These are phyloP conservation scores for Pristis pectinata DNA, from an alignment of 2,797 vertebrate genomes.

Conservation along the genomic window DNA sequence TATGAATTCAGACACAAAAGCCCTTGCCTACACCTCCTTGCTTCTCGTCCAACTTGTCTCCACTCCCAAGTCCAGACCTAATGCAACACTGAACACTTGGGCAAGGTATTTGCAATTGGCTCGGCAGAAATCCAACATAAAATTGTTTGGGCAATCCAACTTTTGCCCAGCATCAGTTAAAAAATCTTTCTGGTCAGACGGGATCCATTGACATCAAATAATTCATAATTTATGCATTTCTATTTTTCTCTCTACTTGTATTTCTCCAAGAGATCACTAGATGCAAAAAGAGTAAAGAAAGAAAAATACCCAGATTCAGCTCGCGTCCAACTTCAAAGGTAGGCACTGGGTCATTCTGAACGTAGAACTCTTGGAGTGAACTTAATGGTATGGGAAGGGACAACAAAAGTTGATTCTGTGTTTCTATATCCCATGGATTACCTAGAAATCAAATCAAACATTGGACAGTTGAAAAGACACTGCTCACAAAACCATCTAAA, in stretches of 20 bases:
- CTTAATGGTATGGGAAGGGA: constrained; percentile 49
- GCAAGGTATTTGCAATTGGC: neutral
- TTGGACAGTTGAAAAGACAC: constrained; percentile 36
- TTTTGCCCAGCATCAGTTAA: neutral
- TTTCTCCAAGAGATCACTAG: neutral
- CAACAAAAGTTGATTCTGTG: constrained; percentile 55
- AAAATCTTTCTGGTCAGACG: neutral
- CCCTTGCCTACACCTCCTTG: no score
- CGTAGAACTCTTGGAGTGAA: constrained; percentile 50
- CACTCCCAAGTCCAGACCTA: no score
- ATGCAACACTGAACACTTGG: neutral
- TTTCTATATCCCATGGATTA: constrained; percentile 46
- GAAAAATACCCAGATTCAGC: constrained; percentile 60
- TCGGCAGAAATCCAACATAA: neutral
- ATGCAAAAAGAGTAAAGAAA: no score
- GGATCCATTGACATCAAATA: neutral
- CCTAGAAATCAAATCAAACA: neutral
- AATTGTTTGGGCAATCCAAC: neutral
- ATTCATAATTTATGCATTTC: neutral
- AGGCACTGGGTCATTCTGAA: constrained; percentile 58
- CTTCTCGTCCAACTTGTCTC: no score
- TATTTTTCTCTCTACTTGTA: neutral
- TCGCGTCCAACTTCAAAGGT: constrained; percentile 50
- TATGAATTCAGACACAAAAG: no score
- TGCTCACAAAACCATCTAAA: neutral